Evolutionary conservation across 2,797 vertebrate genomes (phyloP).

Genomic region (Tarsius wallacei): DNA sequence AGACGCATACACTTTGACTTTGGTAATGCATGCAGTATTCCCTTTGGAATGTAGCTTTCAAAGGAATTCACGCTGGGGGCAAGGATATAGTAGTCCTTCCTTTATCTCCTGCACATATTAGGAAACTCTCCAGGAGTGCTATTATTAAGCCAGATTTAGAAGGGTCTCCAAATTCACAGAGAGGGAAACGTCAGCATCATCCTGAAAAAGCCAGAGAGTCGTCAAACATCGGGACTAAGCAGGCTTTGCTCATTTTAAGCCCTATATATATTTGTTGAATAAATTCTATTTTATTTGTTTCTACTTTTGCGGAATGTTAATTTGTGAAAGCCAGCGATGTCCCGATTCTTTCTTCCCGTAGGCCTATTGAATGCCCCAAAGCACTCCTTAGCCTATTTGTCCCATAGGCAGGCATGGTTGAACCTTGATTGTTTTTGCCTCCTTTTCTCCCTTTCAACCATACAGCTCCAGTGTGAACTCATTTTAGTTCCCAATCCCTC

Average conservation of each 20-base stretch:
- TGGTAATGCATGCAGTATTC: not conserved
- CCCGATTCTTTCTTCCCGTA: not conserved
- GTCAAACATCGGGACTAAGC: constrained; percentile 27
- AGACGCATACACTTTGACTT: not conserved
- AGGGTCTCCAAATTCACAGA: not conserved
- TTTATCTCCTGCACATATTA: not conserved
- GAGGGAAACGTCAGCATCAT: not conserved
- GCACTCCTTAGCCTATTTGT: not conserved
- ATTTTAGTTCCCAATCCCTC: not conserved
- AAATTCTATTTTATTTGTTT: constrained; percentile 53
- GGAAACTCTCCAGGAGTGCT: not conserved
- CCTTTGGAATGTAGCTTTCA: not conserved
- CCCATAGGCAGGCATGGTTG: not conserved
- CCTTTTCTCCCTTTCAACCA: not conserved
- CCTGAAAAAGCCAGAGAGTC: constrained; percentile 31
- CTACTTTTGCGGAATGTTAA: not conserved
- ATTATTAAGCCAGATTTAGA: constrained; percentile 9
- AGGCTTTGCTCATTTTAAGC: constrained; percentile 49
- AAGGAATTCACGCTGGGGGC: not conserved
- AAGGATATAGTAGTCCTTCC: not conserved
- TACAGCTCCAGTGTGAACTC: not conserved
- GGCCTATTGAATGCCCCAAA: not conserved
- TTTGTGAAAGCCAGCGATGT: not conserved
- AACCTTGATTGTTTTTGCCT: not conserved
- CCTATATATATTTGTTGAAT: constrained; percentile 50